Conservation (phyloP, 30 jellyfish, hydroid and myxozoan genomes). For the Aurelia coerulea region DNA sequence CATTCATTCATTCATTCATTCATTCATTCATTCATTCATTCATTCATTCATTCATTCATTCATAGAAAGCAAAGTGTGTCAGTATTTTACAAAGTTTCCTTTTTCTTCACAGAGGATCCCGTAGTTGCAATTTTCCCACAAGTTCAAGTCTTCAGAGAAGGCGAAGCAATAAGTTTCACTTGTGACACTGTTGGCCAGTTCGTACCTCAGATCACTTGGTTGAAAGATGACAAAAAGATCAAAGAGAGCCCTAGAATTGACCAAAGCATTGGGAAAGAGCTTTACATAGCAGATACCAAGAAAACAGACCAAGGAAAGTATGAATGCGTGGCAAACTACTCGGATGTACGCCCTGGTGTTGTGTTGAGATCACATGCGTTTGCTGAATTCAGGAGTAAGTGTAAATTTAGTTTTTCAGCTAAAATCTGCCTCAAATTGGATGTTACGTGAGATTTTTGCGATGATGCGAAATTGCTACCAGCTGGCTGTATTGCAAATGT, state of each 20-base stretch:
- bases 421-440: too few relatives aligned
- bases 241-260: constrained; percentile 16
- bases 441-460: too few relatives aligned
- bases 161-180: constrained; percentile 50
- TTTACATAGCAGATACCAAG: constrained; percentile 38
- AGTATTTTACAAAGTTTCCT: too few relatives aligned
- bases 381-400: constrained; percentile 66
- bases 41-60: too few relatives aligned
- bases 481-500: too few relatives aligned
- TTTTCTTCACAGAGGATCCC: constrained; percentile 54
- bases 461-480: too few relatives aligned
- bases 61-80: too few relatives aligned
- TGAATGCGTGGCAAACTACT: constrained; percentile 72
- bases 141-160: constrained; percentile 48
- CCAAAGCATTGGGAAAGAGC: constrained; percentile 11
- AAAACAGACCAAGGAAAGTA: constrained; percentile 64
- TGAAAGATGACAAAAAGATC: constrained; percentile 39
- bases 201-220: constrained; percentile 67
- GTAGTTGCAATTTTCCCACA: constrained; percentile 52
- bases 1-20: too few relatives aligned
- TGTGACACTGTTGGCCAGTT: constrained; percentile 71
- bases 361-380: constrained; percentile 33
- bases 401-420: too few relatives aligned
- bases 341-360: constrained; percentile 43
- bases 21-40: too few relatives aligned